These are phyloP conservation scores for Bedellia somnulentella DNA, from an alignment of 2,888 invertebrate genomes.

Conservation along the genomic window DNA sequence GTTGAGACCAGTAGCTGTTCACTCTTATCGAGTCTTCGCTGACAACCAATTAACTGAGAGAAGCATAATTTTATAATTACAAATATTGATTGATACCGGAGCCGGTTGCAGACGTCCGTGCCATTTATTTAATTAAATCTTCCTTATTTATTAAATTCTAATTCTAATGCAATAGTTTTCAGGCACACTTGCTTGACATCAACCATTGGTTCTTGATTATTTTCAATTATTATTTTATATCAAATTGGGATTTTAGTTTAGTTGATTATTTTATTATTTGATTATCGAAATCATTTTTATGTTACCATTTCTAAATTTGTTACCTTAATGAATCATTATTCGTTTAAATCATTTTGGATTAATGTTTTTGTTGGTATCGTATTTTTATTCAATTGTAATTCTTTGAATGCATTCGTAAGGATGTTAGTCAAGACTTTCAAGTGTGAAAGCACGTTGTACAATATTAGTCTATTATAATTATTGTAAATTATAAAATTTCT, in stretches of 20 bases:
- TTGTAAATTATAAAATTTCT: slow-evolving; percentile 26
- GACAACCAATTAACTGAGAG: no score
- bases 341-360: no score
- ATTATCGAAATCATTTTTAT: slow-evolving; percentile 29
- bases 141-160: no score
- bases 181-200: no score
- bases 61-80: no score
- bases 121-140: slow-evolving; percentile 58
- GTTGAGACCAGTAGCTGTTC: no score
- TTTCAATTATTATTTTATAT: slow-evolving; percentile 18
- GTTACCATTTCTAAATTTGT: slow-evolving; percentile 30
- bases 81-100: slow-evolving; percentile 43
- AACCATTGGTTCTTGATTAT: no score
- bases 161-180: no score
- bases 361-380: no score
- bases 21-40: no score
- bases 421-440: slow-evolving; percentile 40
- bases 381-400: no score
- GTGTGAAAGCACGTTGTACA: slow-evolving; percentile 47
- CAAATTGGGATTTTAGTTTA: slow-evolving; percentile 21
- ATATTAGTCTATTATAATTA: slow-evolving; percentile 40
- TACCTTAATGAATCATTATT: slow-evolving; percentile 18
- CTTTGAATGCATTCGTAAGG: slow-evolving; percentile 2
- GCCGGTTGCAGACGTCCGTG: slow-evolving; percentile 44
- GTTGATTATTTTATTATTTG: slow-evolving; percentile 17